phyloP scores from a whole-genome alignment of 2,888 invertebrate genomes.

The Arrhopalites spinosus region DNA sequence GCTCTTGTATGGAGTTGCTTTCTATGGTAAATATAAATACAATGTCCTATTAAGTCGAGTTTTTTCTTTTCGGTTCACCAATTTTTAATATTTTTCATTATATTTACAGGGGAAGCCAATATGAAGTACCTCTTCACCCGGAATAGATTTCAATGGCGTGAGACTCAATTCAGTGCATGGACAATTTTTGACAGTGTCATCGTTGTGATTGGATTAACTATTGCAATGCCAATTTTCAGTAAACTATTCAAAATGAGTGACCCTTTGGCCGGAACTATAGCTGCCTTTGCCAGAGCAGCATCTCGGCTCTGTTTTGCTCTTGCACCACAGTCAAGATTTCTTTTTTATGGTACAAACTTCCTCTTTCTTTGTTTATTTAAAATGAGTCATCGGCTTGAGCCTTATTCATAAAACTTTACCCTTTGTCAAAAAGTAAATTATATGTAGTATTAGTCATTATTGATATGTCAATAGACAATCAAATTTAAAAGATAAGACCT shows the following conservation, averaged over 20 bases:
- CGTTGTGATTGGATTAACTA: constrained; percentile 47
- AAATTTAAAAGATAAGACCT: no score
- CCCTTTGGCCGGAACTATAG: constrained; percentile 41
- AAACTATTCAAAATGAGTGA: constrained; percentile 52
- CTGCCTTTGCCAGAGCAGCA: constrained; percentile 26
- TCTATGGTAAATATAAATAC: constrained; percentile 44
- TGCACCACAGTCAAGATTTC: constrained; percentile 44
- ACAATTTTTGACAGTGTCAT: constrained; percentile 51
- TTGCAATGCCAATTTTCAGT: constrained; percentile 52
- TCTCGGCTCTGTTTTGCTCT: constrained; percentile 51
- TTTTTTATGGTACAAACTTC: constrained; percentile 51
- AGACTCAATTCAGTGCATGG: constrained; percentile 53
- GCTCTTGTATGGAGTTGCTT: constrained; percentile 50
- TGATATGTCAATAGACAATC: no score
- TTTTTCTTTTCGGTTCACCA: no score
- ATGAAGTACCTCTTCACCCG: constrained; percentile 55
- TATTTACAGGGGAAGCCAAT: constrained; percentile 48
- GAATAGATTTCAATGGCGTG: constrained; percentile 55
- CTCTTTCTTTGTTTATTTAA: no score
- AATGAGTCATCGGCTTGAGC: no score
- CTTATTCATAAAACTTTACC: no score
- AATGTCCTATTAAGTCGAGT: neutral
- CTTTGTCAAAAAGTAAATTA: no score
- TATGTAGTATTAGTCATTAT: no score
- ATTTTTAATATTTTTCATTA: neutral